A percentile compares a stretch with the other conserved stretches of the same genome.
phyloP scores from a whole-genome alignment of 1,140 invertebrate genomes.

The Centruroides sculpturatus region DNA sequence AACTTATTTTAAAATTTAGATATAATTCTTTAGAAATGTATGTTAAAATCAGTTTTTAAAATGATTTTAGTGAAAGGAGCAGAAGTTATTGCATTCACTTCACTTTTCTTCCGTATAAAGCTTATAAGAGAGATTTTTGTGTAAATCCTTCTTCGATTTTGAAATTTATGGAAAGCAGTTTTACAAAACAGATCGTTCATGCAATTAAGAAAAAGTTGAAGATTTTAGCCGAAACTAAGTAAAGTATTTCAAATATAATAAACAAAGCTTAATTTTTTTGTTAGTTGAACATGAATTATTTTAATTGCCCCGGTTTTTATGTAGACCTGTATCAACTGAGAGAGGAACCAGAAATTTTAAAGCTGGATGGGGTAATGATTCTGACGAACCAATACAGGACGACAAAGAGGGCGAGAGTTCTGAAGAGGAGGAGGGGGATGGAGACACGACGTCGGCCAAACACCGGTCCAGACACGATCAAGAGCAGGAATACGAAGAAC shows the following conservation, averaged over 20 bases:
- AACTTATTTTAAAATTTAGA: too few relatives aligned
- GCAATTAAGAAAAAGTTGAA: background rate
- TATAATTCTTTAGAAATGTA: too few relatives aligned
- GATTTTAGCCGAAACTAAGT: background rate
- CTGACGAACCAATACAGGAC: slow-evolving; percentile 23
- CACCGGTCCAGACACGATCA: slow-evolving; percentile 40
- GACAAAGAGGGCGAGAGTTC: slow-evolving; percentile 41
- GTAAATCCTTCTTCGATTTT: slow-evolving; percentile 33
- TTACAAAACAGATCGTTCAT: background rate
- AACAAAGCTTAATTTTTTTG: too few relatives aligned
- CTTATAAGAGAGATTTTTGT: slow-evolving; percentile 51
- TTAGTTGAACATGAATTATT: background rate
- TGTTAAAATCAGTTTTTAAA: too few relatives aligned
- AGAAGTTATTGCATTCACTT: slow-evolving; percentile 34
- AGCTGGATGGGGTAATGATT: slow-evolving; percentile 24
- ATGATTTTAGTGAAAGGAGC: background rate
- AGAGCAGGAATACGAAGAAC: slow-evolving; percentile 62
- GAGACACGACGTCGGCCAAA: slow-evolving; percentile 41
- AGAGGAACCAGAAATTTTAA: background rate
- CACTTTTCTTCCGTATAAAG: slow-evolving; percentile 52
- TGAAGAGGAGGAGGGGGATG: slow-evolving; percentile 42
- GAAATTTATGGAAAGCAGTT: too few relatives aligned
- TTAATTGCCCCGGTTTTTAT: background rate
- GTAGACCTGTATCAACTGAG: slow-evolving; percentile 3
- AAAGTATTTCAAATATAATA: background rate